These are phyloP conservation scores for Pseudococcus viburni DNA, from an alignment of 2,888 invertebrate genomes.

Conservation along the genomic window DNA sequence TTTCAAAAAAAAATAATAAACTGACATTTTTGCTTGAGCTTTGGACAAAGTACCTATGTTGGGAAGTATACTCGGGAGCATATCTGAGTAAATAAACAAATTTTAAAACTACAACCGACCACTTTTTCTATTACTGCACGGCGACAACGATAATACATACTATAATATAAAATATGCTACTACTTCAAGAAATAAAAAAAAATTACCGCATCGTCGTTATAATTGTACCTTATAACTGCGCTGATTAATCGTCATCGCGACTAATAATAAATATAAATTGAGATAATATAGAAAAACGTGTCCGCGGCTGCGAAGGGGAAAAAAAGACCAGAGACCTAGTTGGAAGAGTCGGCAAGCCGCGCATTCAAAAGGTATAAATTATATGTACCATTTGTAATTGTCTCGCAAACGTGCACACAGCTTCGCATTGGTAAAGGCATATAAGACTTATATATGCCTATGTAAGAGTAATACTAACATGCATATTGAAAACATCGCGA, in stretches of 20 bases:
- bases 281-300: conserved; percentile 46
- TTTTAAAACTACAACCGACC: background rate
- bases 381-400: conserved; percentile 46
- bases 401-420: conserved; percentile 29
- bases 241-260: conserved; percentile 45
- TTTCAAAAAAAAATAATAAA: too few species aligned
- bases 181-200: background rate
- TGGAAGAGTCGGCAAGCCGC: background rate
- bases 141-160: conserved; percentile 41
- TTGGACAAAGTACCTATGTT: too few species aligned
- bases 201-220: conserved; percentile 13
- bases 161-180: conserved; percentile 23
- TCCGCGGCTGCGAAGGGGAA: background rate
- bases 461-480: background rate
- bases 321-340: background rate
- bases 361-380: conserved; percentile 45
- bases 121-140: conserved; percentile 33
- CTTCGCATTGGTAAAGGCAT: background rate
- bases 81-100: too few species aligned
- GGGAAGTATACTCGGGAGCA: too few species aligned
- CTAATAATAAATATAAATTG: conserved; percentile 52
- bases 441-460: background rate
- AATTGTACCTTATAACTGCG: conserved; percentile 4
- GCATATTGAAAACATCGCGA: conserved; percentile 36
- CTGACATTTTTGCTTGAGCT: too few species aligned